A percentile compares a stretch with the other conserved stretches of the same genome.
Conservation (phyloP, 2,113 vertebrate species). For the Dinomys branickii region DNA sequence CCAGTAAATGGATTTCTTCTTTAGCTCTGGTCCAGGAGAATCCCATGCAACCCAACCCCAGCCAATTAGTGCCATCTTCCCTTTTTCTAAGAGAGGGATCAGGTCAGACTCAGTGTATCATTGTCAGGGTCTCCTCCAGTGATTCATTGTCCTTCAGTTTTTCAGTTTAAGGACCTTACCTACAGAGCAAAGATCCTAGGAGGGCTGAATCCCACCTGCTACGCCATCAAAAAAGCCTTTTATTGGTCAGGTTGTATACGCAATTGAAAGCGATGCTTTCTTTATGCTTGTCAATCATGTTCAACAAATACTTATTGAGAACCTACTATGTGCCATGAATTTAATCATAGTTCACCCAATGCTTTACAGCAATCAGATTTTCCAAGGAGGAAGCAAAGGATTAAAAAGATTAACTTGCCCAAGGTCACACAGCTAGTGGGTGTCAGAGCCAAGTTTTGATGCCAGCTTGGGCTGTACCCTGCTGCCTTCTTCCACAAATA, state of each 20-base stretch:
- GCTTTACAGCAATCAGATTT: conserved; percentile 32
- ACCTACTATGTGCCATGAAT: background rate
- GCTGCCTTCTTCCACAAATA: conserved; percentile 75
- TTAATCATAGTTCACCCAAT: background rate
- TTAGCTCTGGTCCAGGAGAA: background rate
- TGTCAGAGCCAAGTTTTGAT: conserved; percentile 60
- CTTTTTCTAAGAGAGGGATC: background rate
- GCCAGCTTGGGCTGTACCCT: conserved; percentile 59
- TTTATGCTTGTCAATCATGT: background rate
- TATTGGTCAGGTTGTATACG: background rate
- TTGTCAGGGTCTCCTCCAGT: background rate
- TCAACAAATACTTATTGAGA: conserved; percentile 16
- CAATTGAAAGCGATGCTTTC: background rate
- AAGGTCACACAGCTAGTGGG: conserved; percentile 66
- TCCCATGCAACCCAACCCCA: background rate
- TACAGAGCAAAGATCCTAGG: background rate
- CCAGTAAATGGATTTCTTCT: background rate
- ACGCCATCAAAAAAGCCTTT: background rate
- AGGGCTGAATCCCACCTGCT: background rate
- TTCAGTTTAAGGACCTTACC: background rate
- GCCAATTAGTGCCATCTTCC: background rate
- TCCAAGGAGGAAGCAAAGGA: conserved; percentile 73
- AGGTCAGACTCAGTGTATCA: background rate
- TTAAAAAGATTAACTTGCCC: conserved; percentile 73
- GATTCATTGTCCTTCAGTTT: background rate